Percentiles rank a stretch among this genome's conserved stretches.
Evolutionary conservation across 2,113 vertebrate genomes (phyloP).

Genomic region (rabbit (Oryctolagus cuniculus)): mOryCun1.1 NC_091434.1:47920501-47921000

Average conservation of each 20-base stretch:
- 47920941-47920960: not conserved
- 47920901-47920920: not conserved
- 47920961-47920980: not conserved
- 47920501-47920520: too few relatives aligned
- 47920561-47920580: too few relatives aligned
- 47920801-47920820: not conserved
- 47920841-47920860: not conserved
- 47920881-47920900: not conserved
- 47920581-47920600: too few relatives aligned
- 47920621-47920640: too few relatives aligned
- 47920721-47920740: not conserved
- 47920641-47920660: too few relatives aligned
- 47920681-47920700: too few relatives aligned
- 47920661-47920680: too few relatives aligned
- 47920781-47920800: not conserved
- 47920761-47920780: not conserved
- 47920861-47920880: not conserved
- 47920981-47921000: not conserved
- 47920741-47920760: not conserved
- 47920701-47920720: too few relatives aligned
- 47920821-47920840: not conserved
- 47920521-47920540: too few relatives aligned
- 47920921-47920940: not conserved
- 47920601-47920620: too few relatives aligned
- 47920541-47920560: too few relatives aligned